Base-by-base conservation (phyloP, 2,888 invertebrate genomes). In the Cryptus viduatorius region DNA sequence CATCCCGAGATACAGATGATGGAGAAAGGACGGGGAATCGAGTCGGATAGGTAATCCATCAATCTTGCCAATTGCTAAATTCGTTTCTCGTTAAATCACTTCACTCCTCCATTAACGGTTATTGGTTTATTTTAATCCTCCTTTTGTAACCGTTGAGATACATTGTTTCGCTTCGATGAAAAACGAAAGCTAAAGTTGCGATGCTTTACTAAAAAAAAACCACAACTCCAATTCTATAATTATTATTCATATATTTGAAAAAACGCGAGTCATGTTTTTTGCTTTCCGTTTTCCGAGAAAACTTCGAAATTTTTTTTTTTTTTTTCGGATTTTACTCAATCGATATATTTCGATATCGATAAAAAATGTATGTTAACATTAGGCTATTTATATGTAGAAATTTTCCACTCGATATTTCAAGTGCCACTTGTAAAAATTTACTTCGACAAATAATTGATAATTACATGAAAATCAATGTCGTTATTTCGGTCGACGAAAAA, bases 61-160 rank as follows among this genome's bases (percentile, higher is more conserved):
- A 14, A 68, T 29, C 48, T 46, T 68, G 48, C n/a, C 68, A 68
- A 48, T 68, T 16, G 14, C 24, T 24, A 1, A n/a, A 46, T 37
- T 12, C 14, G 8, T 50, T 50, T 50, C 50, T 50, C 69, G 50
- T 69, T 50, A 37, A 19, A 37, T 37, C 37, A 7, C 31, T 31
- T 16, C 50, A 14, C 3, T n/a, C 12, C 0, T 48, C 12, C 12
- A 12, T 12, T 12, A 14, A 48, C 48, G 1, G 48, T 48, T 48
- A n/a, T n/a, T 48, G 14, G 48, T 48, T 48, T 12, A 14, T 48
- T n/a, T 48, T 12, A 48, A 10, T 4, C n/a, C 48, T 48, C n/a
- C 8, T 48, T 48, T 48, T 48, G 3, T 12, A 12, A 7, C 14
- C 8, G 48, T 48, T 48, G 48, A 48, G n/a, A 48, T 48, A 3